A percentile compares a stretch with the other conserved stretches of the same genome.
These are phyloP conservation scores for Donacobius atricapilla DNA, from an alignment of 2,113 vertebrate genomes.

Conservation along the genomic window DNA sequence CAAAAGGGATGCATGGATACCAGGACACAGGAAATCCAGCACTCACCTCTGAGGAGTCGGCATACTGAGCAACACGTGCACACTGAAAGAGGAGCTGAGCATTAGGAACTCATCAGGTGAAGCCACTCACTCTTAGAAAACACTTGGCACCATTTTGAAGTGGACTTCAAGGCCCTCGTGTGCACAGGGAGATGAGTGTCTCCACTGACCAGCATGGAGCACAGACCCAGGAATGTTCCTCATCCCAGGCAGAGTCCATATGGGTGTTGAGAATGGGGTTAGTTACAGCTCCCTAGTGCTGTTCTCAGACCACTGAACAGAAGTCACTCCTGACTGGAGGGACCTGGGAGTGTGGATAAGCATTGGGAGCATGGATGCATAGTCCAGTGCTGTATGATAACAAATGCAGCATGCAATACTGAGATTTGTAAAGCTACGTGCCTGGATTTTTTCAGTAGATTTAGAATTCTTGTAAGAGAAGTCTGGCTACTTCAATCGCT, in stretches of 20 bases:
- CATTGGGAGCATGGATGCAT: background rate
- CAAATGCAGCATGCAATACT: background rate
- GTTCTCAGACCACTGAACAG: background rate
- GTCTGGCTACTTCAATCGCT: background rate
- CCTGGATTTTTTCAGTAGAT: background rate
- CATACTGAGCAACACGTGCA: slow-evolving; percentile 76
- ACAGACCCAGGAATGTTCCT: background rate
- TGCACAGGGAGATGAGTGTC: background rate
- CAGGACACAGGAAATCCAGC: background rate
- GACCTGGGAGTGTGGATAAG: background rate
- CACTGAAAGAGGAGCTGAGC: slow-evolving; percentile 70
- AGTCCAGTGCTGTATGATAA: background rate
- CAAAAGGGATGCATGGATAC: background rate
- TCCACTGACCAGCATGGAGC: background rate
- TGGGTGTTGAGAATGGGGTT: background rate
- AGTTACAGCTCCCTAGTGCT: background rate
- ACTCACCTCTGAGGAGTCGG: slow-evolving; percentile 78
- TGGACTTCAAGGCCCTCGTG: accelerated
- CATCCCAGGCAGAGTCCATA: background rate
- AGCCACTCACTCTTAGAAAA: background rate
- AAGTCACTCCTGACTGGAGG: background rate
- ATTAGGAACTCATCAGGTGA: background rate
- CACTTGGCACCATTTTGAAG: background rate
- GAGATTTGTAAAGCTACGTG: background rate
- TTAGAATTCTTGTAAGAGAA: background rate